Percentiles rank a stretch among this genome's conserved stretches.
Evolutionary conservation across 2,113 vertebrate genomes (phyloP).

Genomic region (Egretta garzetta): DNA sequence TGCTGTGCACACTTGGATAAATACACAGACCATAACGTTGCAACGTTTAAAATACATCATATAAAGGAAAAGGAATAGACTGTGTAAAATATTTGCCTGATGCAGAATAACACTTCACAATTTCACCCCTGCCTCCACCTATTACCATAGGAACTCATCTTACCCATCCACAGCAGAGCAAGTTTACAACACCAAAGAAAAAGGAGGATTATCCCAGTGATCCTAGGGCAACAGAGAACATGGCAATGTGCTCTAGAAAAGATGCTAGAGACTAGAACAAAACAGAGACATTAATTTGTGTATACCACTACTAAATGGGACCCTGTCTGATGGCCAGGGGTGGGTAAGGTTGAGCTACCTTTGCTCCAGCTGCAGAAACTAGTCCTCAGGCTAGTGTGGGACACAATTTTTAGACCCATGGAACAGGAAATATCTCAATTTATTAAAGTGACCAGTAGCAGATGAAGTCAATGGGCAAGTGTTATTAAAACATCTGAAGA

Average conservation of each 20-base stretch:
- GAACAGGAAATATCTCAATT: neutral
- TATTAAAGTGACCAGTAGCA: neutral
- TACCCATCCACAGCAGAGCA: neutral
- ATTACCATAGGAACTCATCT: neutral
- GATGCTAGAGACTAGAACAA: neutral
- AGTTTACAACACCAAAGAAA: neutral
- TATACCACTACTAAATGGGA: neutral
- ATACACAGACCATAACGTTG: neutral
- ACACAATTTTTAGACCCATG: rapidly evolving
- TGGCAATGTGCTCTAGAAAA: neutral
- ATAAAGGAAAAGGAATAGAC: neutral
- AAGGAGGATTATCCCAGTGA: neutral
- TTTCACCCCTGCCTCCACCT: neutral
- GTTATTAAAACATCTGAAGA: neutral
- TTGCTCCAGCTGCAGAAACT: neutral
- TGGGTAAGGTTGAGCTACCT: neutral
- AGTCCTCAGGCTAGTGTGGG: neutral
- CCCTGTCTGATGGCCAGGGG: neutral
- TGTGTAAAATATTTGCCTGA: neutral
- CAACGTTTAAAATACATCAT: neutral
- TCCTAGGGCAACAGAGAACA: neutral
- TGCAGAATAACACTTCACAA: neutral
- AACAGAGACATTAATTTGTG: neutral
- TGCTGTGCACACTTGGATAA: rapidly evolving
- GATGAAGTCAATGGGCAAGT: neutral